These are phyloP conservation scores for Daktulosphaira vitifoliae DNA, from an alignment of 1,140 invertebrate species.

Conservation along the genomic window DNA sequence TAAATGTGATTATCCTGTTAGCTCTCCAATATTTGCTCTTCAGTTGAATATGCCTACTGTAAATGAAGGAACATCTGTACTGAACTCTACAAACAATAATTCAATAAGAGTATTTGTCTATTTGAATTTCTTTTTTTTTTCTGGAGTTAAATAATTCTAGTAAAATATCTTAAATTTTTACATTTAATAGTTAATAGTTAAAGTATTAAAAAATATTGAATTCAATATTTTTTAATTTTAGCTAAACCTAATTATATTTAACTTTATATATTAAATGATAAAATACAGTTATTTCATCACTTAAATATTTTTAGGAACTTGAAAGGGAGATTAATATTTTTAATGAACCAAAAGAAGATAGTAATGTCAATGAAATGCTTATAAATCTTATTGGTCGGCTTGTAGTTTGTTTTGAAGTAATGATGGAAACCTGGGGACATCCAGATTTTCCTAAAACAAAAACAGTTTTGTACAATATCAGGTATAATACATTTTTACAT, in stretches of 20 bases:
- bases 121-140: neutral
- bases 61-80: constrained; percentile 14
- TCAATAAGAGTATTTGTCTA: constrained; percentile 11
- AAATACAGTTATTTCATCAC: neutral
- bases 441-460: constrained; percentile 26
- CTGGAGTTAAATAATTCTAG: too few relatives aligned
- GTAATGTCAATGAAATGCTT: constrained; percentile 12
- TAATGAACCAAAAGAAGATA: constrained; percentile 14
- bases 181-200: neutral
- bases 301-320: constrained; percentile 7
- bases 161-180: neutral
- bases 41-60: constrained; percentile 23
- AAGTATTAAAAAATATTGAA: too few relatives aligned
- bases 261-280: too few relatives aligned
- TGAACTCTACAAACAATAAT: constrained; percentile 24
- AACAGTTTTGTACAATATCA: constrained; percentile 23
- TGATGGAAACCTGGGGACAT: constrained; percentile 30
- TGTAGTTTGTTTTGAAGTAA: constrained; percentile 19
- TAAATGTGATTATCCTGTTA: constrained; percentile 22
- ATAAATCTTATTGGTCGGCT: constrained; percentile 20
- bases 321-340: constrained; percentile 27
- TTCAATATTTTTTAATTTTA: too few relatives aligned
- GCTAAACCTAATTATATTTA: too few relatives aligned
- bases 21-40: constrained; percentile 18
- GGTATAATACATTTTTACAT: too few relatives aligned